Percentiles rank a stretch among this genome's conserved stretches.
phyloP scores from a whole-genome alignment of 92 coral and sea anemone species.

The Montipora capitata region DNA sequence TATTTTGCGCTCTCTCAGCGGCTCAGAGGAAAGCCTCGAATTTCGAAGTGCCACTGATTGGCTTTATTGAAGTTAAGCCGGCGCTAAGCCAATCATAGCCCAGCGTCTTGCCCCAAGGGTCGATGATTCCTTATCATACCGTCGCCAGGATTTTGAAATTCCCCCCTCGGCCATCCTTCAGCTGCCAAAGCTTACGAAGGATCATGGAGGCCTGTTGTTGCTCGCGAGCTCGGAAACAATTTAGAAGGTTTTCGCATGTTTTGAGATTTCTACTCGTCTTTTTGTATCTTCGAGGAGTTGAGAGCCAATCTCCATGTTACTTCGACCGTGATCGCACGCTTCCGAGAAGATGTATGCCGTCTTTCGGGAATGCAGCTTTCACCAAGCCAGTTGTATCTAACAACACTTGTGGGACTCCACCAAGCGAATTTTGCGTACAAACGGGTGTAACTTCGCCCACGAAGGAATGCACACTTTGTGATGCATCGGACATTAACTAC shows the following conservation, averaged over 20 bases:
- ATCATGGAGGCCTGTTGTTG: slow-evolving; percentile 40
- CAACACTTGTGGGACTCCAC: slow-evolving; percentile 95
- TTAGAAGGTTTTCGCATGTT: slow-evolving; percentile 17
- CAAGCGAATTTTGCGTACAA: slow-evolving; percentile 92
- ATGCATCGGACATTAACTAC: slow-evolving; percentile 49
- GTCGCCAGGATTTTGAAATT: slow-evolving; percentile 21
- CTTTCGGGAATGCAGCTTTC: slow-evolving; percentile 96
- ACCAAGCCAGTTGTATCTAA: slow-evolving; percentile 82
- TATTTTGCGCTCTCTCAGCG: slow-evolving; percentile 40
- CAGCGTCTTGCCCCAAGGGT: slow-evolving; percentile 30
- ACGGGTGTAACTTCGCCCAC: slow-evolving; percentile 86
- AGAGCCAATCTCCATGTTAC: slow-evolving; percentile 72
- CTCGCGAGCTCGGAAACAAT: slow-evolving; percentile 34
- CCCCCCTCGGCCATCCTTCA: slow-evolving; percentile 21
- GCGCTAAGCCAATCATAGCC: slow-evolving; percentile 73
- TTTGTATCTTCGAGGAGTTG: slow-evolving; percentile 21
- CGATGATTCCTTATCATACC: background rate
- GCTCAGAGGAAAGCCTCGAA: slow-evolving; percentile 94
- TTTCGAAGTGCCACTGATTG: slow-evolving; percentile 78
- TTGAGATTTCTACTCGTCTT: slow-evolving; percentile 23
- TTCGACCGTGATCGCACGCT: slow-evolving; percentile 41
- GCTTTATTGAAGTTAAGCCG: slow-evolving; percentile 17
- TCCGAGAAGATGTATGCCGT: slow-evolving; percentile 93
- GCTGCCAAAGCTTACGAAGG: slow-evolving; percentile 29
- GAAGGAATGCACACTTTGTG: slow-evolving; percentile 90